Evolutionary conservation across 2,888 invertebrate species (phyloP), one percentile per base, ranked within the genome.

Genomic region (Caenorhabditis zanzibari): DNA sequence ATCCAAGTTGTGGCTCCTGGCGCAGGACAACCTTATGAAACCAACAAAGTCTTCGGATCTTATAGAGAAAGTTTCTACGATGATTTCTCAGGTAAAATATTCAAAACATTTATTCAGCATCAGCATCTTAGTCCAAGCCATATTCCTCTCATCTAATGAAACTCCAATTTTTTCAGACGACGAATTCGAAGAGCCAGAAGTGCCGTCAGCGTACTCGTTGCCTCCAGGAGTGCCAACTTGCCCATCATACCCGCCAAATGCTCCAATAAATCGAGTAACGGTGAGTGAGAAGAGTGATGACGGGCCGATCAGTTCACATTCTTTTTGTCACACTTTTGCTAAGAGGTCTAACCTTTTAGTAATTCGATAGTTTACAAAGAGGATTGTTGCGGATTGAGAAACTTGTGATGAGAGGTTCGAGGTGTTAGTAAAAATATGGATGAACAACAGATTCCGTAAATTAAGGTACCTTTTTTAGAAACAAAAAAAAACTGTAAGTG

Each of bases 191-290:
- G 79, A 80, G 24, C 61, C 32, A 35, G 79, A 80, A 41, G 68
- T 49, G 58, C 83, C 69, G 54, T 77, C 81, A 2, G 80, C 83
- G 4, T 86, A 86, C 35, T 71, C 82, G 7, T 58, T 79, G 26
- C 81, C 85, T 35, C 80, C 86, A 14, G 88, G 88, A 41, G 85
- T 88, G 24, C 86, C 87, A 26, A 86, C 86, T 22, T 85, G 87
- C 72, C 88, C 88, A 7, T 59, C 75, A 14, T 88, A 88, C 32
- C 87, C 88, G 24, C 71, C 72, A 58, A 84, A 82, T 38, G 83
- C 85, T 58, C 88, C 88, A 12, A 88, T 88, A 74, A 88, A 88
- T 64, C 81, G 88, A 49, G 86, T 88, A 24, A 84, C 85, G 59
- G 88, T 88, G 59, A 80, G 83, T 80, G 82, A 66, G 79, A 58